Percentiles rank a stretch among this genome's conserved stretches.
Evolutionary conservation across 2,797 vertebrate genomes (phyloP).

Genomic region (Hybognathus amarus): DNA sequence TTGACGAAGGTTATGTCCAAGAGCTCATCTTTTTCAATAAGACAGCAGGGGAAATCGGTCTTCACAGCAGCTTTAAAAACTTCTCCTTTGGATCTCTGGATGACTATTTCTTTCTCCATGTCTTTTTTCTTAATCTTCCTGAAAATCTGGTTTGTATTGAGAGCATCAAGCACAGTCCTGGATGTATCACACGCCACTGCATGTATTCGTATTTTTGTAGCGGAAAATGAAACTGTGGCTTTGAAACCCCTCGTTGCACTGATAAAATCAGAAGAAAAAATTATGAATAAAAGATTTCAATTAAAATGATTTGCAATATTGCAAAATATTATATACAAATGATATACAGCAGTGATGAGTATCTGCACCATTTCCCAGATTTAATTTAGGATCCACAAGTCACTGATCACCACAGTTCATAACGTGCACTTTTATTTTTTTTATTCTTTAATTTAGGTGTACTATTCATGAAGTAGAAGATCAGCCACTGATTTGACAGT

Average conservation of each 20-base stretch:
- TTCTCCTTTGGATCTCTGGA: neutral
- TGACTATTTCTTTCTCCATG: constrained; percentile 13
- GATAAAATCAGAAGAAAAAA: neutral
- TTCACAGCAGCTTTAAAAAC: neutral
- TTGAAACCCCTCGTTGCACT: neutral
- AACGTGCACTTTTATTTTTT: neutral
- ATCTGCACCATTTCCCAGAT: neutral
- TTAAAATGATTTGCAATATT: neutral
- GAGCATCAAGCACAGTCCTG: constrained; percentile 10
- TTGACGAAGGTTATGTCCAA: constrained; percentile 32
- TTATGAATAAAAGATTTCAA: neutral
- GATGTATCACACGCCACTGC: neutral
- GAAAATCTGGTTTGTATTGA: neutral
- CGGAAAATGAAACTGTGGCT: neutral
- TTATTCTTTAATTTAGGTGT: neutral
- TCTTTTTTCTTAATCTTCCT: neutral
- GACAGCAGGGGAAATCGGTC: constrained; percentile 43
- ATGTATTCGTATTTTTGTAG: neutral
- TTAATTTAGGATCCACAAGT: neutral
- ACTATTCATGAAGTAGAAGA: neutral
- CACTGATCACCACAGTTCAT: neutral
- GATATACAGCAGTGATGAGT: neutral
- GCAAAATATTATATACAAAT: neutral
- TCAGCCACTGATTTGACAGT: no score
- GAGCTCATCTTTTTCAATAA: neutral